Evolutionary conservation across 2,113 vertebrate species (phyloP), one percentile per base, ranked within the genome.

Genomic region (Marmota monax): DNA sequence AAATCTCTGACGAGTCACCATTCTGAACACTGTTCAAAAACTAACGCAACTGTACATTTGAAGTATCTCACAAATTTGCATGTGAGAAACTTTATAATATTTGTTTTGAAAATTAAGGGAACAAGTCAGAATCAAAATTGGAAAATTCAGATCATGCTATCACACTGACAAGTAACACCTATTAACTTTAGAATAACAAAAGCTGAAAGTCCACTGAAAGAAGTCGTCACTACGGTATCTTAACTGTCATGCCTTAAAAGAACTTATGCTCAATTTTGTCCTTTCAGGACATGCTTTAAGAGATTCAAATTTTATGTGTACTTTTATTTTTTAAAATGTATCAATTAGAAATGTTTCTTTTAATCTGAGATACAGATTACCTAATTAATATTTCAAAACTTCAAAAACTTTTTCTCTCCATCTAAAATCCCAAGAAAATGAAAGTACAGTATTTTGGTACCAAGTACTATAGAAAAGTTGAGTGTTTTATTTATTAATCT

Each of bases 1-100:
- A 97, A 93, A 97, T 96, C 95, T 97, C 98, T 97, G 96, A 96
- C 97, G 98, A 97, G 51, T 88, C 89, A 95, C 17, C 11, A 0
- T 92, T 53, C 87, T 23, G 25, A 95, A 97, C 88, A 89, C 63
- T 37, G 9, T 97, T 97, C 87, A 80, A 94, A 82, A 82, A 77
- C 37, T 4, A 39, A 89, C 92, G 88, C 17, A 56, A 93, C 34
- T 42, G 72, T 84, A 97, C 95, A 77, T 96, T 94, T 95, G 56
- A 90, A 96, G 56, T 34, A 79, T 76, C 94, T 83, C 34, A 74
- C 77, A 51, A 95, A 77, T 69, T 91, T 94, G 22, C 39, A 94
- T 77, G 91, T 94, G 77, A 94, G 63, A 42, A 78, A 58, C 48
- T 82, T 78, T 83, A 5, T 79, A 77, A 97, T 22, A 96, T 76